These are phyloP conservation scores for Fragum whitleyi DNA, from an alignment of 2,888 invertebrate genomes.

Conservation along the genomic window DNA sequence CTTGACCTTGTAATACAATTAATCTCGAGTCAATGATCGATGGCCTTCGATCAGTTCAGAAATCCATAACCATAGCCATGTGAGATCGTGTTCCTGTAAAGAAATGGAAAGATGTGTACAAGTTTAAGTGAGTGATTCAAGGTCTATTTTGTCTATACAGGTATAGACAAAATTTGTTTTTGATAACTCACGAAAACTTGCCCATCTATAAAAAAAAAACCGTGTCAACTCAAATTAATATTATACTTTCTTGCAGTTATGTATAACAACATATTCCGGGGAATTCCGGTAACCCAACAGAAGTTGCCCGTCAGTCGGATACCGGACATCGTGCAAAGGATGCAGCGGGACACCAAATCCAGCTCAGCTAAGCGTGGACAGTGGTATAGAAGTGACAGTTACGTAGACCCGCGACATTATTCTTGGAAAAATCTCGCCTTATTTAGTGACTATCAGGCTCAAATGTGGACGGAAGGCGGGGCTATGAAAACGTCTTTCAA, in stretches of 20 bases:
- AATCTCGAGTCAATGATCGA: no score
- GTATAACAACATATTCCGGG: constrained; percentile 63
- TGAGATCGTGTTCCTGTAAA: no score
- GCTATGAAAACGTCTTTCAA: constrained; percentile 57
- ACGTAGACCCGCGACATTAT: constrained; percentile 60
- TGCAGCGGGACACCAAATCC: constrained; percentile 62
- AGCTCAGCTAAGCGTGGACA: constrained; percentile 54
- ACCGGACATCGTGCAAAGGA: constrained; percentile 59
- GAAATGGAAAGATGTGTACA: no score
- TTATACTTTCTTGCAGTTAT: constrained; percentile 40
- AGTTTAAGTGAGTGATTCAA: no score
- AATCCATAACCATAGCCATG: no score
- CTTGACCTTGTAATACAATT: no score
- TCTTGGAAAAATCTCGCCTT: constrained; percentile 65
- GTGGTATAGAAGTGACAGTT: constrained; percentile 64
- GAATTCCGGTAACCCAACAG: constrained; percentile 48
- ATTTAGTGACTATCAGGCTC: constrained; percentile 62
- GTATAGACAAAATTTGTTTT: no score
- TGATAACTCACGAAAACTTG: no score
- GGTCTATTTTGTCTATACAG: no score
- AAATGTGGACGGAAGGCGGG: constrained; percentile 61
- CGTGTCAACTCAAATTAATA: no score
- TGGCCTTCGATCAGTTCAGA: no score
- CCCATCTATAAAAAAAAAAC: no score
- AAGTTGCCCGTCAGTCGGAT: constrained; percentile 60